Conservation (phyloP, 1,140 invertebrate species). For the Apis laboriosa region DNA sequence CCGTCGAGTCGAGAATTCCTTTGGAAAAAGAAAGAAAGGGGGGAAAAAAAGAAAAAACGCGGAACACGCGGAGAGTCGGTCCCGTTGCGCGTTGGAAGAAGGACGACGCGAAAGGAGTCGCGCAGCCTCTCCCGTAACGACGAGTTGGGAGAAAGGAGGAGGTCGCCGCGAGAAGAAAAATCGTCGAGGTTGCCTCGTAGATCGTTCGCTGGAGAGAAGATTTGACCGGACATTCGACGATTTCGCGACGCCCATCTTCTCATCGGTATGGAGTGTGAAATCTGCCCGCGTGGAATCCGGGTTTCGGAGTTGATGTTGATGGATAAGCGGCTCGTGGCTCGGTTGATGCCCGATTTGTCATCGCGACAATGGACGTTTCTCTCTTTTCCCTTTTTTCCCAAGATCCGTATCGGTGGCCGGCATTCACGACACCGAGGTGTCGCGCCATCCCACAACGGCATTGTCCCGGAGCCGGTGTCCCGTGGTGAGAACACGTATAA, state of each 20-base stretch:
- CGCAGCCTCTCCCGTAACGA: no score
- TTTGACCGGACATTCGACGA: conserved; percentile 22
- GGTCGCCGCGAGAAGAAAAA: background rate
- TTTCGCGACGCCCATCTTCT: background rate
- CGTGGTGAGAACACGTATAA: background rate
- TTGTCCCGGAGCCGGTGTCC: conserved; percentile 5
- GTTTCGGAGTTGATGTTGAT: conserved; percentile 62
- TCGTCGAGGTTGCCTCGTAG: conserved; percentile 37
- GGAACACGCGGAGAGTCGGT: background rate
- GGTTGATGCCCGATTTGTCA: conserved; percentile 70
- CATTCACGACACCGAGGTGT: conserved; percentile 28
- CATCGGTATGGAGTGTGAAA: conserved; percentile 9
- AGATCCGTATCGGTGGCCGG: conserved; percentile 33
- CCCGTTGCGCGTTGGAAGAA: background rate
- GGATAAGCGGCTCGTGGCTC: conserved; percentile 57
- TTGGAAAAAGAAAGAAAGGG: no score
- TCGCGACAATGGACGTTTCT: conserved; percentile 54
- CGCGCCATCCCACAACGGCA: background rate
- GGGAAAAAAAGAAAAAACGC: background rate
- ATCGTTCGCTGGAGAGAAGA: conserved; percentile 42
- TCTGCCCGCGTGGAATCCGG: conserved; percentile 33
- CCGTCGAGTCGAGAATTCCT: background rate
- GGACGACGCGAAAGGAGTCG: background rate
- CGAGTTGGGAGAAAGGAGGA: background rate
- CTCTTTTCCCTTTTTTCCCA: no score